Base-by-base conservation (phyloP, 2,113 vertebrate genomes). In the Amazona vittata region DNA sequence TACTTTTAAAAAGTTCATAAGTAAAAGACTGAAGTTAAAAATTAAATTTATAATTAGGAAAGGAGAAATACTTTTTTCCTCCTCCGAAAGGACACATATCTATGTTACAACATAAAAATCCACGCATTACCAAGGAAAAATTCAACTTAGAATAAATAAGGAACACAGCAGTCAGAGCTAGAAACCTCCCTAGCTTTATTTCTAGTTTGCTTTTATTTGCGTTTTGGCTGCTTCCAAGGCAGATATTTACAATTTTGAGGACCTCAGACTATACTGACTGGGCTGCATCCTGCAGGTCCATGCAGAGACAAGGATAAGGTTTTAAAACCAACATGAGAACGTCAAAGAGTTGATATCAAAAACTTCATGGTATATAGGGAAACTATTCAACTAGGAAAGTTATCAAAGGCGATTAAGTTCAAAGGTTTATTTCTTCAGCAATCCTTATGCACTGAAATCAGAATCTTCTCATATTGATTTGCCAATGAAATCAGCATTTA, bases 131-230 rank as follows among this genome's bases (percentile, higher is more conserved):
- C 13, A 67, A 53, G 37, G 31, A 87, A 89, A 93, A 76, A 35
- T 37, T 75, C 52, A 33, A 21, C 18, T 70, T 71, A 9, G 5
- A 3, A 39, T 67, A 86, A 82, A 75, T 15, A 28, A 24, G 81
- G 88, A 97, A 96, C 71, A 92, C 63, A 90, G 86, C 53, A 86
- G 59, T 4, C 26, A 10, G 5, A 86, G 39, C 71, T 69, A n/a
- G n/a, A n/a, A n/a, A n/a, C n/a, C n/a, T n/a, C n/a, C n/a, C n/a
- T n/a, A n/a, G n/a, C n/a, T n/a, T n/a, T n/a, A n/a, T n/a, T n/a
- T n/a, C n/a, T n/a, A n/a, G 85, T 94, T 97, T 81, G 86, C 6
- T 90, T 83, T 97, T 78, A 90, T 92, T 91, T 85, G 59, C 21
- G 53, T 26, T 64, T 71, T 85, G 62, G 43, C 62, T 83, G 9